phyloP scores from a whole-genome alignment of 2,888 invertebrate species.

The Callimorpha dominula region DNA sequence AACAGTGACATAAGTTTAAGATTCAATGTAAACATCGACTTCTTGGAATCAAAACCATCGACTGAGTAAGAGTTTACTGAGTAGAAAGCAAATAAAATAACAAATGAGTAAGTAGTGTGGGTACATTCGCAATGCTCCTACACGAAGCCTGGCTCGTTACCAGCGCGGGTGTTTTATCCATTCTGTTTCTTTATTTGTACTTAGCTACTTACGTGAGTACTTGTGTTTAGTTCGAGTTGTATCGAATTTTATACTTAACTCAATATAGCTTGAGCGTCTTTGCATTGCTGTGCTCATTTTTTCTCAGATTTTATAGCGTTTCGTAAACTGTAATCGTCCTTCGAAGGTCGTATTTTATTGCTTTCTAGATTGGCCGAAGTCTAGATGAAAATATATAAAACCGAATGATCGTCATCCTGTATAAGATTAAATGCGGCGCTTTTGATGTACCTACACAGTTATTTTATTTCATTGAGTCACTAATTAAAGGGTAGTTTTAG shows the following conservation, averaged over 20 bases:
- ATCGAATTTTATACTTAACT: slow-evolving; percentile 58
- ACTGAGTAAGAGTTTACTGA: slow-evolving; percentile 80
- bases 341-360: slow-evolving; percentile 41
- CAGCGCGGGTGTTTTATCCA: slow-evolving; percentile 66
- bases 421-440: slow-evolving; percentile 36
- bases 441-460: slow-evolving; percentile 26
- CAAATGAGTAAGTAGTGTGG: slow-evolving; percentile 66
- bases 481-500: slow-evolving; percentile 25
- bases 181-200: slow-evolving; percentile 71
- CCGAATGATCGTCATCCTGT: slow-evolving; percentile 31
- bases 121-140: slow-evolving; percentile 67
- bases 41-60: slow-evolving; percentile 83
- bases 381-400: slow-evolving; percentile 42
- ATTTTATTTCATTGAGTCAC: slow-evolving; percentile 19
- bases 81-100: slow-evolving; percentile 83
- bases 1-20: slow-evolving; percentile 78
- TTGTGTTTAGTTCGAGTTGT: slow-evolving; percentile 65
- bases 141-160: slow-evolving; percentile 61
- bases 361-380: slow-evolving; percentile 37
- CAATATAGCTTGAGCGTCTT: slow-evolving; percentile 34
- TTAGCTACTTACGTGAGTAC: slow-evolving; percentile 65
- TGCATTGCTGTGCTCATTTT: slow-evolving; percentile 35
- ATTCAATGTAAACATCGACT: slow-evolving; percentile 79
- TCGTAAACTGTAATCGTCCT: slow-evolving; percentile 25
- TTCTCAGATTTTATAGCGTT: slow-evolving; percentile 31